Base-by-base conservation (phyloP, 2,888 invertebrate genomes). In the Acutogordius australiensis region DNA sequence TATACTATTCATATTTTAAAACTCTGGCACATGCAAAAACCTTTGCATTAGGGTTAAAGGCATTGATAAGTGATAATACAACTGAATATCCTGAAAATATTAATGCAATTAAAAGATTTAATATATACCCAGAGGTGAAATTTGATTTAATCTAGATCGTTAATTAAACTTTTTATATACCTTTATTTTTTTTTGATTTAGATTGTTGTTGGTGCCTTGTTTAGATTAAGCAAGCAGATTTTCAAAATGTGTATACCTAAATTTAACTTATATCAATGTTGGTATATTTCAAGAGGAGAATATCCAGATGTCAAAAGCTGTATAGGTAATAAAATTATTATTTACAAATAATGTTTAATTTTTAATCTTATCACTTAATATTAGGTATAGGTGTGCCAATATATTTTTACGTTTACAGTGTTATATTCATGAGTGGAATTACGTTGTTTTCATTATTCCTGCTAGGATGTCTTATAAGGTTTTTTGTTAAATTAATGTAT, bases 1-100 rank as follows among this genome's bases (percentile, higher is more conserved):
- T 86, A 66, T 86, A 86, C 68, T 87, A 82, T 69, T 83, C 81
- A 0, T 87, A 82, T 69, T 86, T 80, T 70, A 87, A 87, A 68
- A 80, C 79, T 0, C 73, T 87, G 57, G 78, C 80, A 0, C 78
- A 80, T 63, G 75, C 82, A 62, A 72, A 76, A 23, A 70, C 78
- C 65, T 71, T 81, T 69, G 64, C 70, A 66, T 68, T 76, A 1
- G 83, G 82, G 0, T 72, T 82, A 58, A 68, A 76, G 0, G 75
- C 65, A 45, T 68, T 76, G 30, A 78, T 78, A 69, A 76, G 78
- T 63, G 81, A 85, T 66, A 79, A 80, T 65, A 70, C 79, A 27
- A 83, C 85, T 0, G 84, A 87, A 68, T 81, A 79, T 69, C 84
- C 84, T 0, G 76, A 78, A 60, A 78, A 79, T 60, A 80, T 86